Base-by-base conservation (phyloP, 2,888 invertebrate species). In the Scaeva pyrastri region DNA sequence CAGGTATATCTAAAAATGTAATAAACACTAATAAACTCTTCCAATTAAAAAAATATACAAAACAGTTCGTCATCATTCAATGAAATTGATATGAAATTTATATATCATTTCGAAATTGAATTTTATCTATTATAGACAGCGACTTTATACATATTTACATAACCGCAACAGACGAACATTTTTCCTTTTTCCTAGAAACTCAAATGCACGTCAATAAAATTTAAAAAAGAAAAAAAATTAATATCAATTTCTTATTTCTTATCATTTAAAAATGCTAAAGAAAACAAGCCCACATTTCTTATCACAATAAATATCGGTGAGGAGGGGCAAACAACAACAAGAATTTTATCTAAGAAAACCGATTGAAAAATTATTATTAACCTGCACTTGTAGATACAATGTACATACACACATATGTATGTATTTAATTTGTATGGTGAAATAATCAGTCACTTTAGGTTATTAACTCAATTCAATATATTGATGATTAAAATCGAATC, bases 141-240 rank as follows among this genome's bases (percentile, higher is more conserved):
- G 16, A 14, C n/a, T 19, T 14, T 36, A 26, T 16, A 45, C 14
- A 4, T 66, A 83, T 83, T 83, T 83, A 83, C 77, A 83, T 83
- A 83, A 66, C 48, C 14, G n/a, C n/a, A 66, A 66, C 62, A 50
- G 50, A 48, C 31, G 16, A 75, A 52, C 58, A 66, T 68, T 50
- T 64, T n/a, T 52, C 36, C n/a, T 66, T 55, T 48, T 64, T 39
- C 71, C 39, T 39, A 72, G 66, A 79, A 73, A 68, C 23, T 66
- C 39, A 39, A 68, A 68, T 68, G 68, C 52, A 68, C 36, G 39
- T 39, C 50, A 68, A 50, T 66, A 52, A 64, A 62, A 66, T 50
- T 50, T 36, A 50, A 26, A n/a, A n/a, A n/a, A n/a, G n/a, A n/a
- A 60, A 56, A 26, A 64, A 64, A 68, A 68, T 50, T 39, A 52